Conservation (phyloP, 2,888 invertebrate species). For the Tipula unca region DNA sequence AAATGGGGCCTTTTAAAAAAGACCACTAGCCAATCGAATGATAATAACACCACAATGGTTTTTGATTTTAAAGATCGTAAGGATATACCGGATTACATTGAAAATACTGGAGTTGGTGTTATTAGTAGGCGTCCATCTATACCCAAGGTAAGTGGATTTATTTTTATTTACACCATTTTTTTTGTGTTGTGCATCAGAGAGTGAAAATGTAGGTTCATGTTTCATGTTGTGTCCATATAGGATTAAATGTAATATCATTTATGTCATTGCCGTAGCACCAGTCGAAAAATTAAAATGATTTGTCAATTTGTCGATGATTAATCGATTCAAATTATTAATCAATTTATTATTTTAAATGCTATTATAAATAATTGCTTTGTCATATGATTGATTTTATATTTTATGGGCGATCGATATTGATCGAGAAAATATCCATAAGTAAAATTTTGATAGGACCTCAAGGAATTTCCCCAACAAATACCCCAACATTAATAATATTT, state of each 20-base stretch:
- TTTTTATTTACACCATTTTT: background rate
- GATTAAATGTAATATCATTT: too few relatives aligned
- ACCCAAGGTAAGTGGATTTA: slow-evolving; percentile 56
- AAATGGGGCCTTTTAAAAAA: slow-evolving; percentile 14
- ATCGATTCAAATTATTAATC: background rate
- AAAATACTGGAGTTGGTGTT: slow-evolving; percentile 74
- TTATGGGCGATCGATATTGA: background rate
- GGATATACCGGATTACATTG: slow-evolving; percentile 85
- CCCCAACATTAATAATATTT: too few relatives aligned
- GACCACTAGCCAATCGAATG: background rate
- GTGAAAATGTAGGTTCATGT: background rate
- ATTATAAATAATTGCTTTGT: too few relatives aligned
- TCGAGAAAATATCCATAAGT: background rate
- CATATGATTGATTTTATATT: too few relatives aligned
- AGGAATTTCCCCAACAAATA: too few relatives aligned
- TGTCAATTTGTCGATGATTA: background rate
- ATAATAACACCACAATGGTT: slow-evolving; percentile 61
- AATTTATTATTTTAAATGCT: too few relatives aligned
- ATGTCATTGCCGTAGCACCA: too few relatives aligned
- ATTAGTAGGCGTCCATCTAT: slow-evolving; percentile 53
- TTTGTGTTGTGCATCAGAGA: background rate
- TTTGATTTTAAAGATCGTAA: slow-evolving; percentile 81
- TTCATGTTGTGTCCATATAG: background rate
- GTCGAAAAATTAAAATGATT: background rate
- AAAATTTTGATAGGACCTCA: too few relatives aligned